Evolutionary conservation across 2,113 vertebrate species (phyloP), one percentile per base, ranked within the genome.

Genomic region (Acinonyx jubatus): DNA sequence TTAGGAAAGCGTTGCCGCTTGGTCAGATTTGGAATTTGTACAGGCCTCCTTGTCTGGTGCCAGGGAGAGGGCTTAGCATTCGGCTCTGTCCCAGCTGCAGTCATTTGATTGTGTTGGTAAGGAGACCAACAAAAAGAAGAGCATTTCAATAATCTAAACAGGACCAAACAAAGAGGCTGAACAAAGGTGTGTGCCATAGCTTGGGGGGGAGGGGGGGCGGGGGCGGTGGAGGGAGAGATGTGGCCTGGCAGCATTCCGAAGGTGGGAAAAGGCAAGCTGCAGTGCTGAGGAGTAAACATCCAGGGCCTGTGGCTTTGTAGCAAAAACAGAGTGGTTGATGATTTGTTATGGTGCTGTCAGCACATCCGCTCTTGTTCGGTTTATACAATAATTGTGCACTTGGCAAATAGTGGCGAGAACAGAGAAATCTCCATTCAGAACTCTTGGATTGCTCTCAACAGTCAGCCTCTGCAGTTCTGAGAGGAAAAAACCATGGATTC

Each of bases 381-480:
- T 84, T 93, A 1, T 96, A 96, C 87, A 97, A n/a, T 11, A 97
- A 97, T 79, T 66, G 13, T 97, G 81, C 86, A 69, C 82, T 98
- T 98, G 97, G 95, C 97, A 97, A 85, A 97, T 88, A 88, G 84
- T 92, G 93, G 71, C 18, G 25, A 97, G 82, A 95, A 84, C 83
- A 94, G 93, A 94, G 41, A 92, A 91, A 81, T 95, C 81, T 63
- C 73, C 13, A 23, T 91, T 91, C 78, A 97, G 86, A 97, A 97
- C 66, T 80, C 48, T 76, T 94, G 52, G 88, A 50, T 92, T 96
- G 57, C 71, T 91, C 94, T 98, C 94, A 98, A 71, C 96, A 96
- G 71, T 95, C 94, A 96, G 71, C 94, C 97, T 98, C 89, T 98
- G 95, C 45, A 82, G 23, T 98, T 98, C 95, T 98, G 97, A 98